These are phyloP conservation scores for Rhinolophus sinicus DNA, from an alignment of 2,113 vertebrate species.

Conservation along the genomic window DNA sequence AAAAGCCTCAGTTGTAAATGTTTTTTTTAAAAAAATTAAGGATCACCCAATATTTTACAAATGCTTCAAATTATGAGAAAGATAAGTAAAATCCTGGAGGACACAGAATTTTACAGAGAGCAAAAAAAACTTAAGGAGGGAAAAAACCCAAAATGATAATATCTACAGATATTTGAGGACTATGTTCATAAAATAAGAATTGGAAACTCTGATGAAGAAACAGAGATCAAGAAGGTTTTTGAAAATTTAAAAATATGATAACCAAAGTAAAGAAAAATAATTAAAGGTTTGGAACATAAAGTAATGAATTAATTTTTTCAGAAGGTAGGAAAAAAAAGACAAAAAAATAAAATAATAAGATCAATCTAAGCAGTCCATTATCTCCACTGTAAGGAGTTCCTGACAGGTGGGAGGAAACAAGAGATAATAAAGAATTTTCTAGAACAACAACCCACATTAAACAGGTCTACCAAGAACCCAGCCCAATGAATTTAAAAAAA, in stretches of 20 bases:
- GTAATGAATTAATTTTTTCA: not conserved
- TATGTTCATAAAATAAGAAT: not conserved
- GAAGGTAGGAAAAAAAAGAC: not conserved
- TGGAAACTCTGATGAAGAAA: not conserved
- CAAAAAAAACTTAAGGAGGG: not conserved
- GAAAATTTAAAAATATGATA: not conserved
- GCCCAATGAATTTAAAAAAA: not conserved
- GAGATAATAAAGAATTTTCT: slow-evolving; percentile 1
- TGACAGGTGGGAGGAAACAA: not conserved
- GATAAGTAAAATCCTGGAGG: not conserved
- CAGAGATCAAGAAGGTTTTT: not conserved
- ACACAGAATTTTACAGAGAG: not conserved
- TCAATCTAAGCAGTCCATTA: not conserved
- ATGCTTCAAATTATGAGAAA: not conserved
- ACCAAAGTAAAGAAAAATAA: not conserved
- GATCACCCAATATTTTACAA: not conserved
- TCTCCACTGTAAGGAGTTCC: not conserved
- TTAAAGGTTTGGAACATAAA: not conserved
- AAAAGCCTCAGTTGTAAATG: not conserved
- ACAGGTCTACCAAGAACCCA: not conserved
- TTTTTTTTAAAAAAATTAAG: not conserved
- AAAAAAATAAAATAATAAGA: not conserved
- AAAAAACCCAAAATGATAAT: too few species aligned
- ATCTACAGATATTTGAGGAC: not conserved
- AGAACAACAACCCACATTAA: not conserved